A percentile compares a stretch with the other conserved stretches of the same genome.
Conservation (phyloP, 2,797 vertebrate species). For the Sparus aurata region DNA sequence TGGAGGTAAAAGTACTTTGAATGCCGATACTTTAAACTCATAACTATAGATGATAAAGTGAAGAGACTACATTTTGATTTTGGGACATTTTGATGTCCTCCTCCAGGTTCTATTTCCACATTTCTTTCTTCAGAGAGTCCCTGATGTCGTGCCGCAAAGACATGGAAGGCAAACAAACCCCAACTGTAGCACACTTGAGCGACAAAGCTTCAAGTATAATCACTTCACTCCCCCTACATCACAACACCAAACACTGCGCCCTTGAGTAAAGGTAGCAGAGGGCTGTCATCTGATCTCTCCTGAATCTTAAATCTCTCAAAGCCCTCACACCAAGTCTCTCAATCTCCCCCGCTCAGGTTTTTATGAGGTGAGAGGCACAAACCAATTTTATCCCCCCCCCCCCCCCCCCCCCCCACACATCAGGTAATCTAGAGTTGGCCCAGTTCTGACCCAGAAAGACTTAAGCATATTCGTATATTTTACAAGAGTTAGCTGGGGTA, state of each 20-base stretch:
- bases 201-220: conserved; percentile 14
- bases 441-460: conserved; percentile 60
- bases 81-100: not conserved
- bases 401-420: conserved; percentile 23
- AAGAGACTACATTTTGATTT: too few species aligned
- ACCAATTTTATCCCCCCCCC: conserved; percentile 38
- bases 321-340: conserved; percentile 49
- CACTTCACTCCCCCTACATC: conserved; percentile 31
- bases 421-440: conserved; percentile 25
- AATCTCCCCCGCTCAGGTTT: conserved; percentile 57
- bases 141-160: not conserved
- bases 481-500: conserved; percentile 51
- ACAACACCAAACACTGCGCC: conserved; percentile 46
- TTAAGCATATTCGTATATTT: conserved; percentile 73
- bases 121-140: not conserved
- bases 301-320: conserved; percentile 60
- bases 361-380: conserved; percentile 79
- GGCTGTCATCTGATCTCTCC: conserved; percentile 57
- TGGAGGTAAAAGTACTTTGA: too few species aligned
- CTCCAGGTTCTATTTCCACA: not conserved
- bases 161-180: conserved; percentile 22
- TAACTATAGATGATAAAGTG: too few species aligned
- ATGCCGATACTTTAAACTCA: too few species aligned
- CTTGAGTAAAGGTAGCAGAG: conserved; percentile 44
- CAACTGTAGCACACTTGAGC: conserved; percentile 13